Percentiles rank a stretch among this genome's conserved stretches.
Evolutionary conservation across 1,140 invertebrate species (phyloP).

Genomic region (Caenorhabditis brenneri): DNA sequence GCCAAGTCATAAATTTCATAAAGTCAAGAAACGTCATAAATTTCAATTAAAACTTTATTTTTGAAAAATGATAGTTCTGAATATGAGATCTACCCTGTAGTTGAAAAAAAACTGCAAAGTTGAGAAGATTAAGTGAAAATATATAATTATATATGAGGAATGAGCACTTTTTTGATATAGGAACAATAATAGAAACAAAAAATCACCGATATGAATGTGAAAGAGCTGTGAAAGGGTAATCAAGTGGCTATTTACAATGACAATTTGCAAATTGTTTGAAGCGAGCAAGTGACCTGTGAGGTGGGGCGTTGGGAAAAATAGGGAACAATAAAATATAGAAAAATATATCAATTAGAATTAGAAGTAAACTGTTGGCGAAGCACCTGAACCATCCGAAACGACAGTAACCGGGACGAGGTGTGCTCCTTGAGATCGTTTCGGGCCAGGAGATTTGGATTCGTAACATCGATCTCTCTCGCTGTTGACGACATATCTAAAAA

Average conservation of each 20-base stretch:
- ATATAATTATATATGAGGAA: neutral
- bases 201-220: conserved; percentile 34
- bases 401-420: conserved; percentile 50
- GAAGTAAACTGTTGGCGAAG: conserved; percentile 47
- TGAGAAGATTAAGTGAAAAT: neutral
- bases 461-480: conserved; percentile 12
- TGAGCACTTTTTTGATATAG: neutral
- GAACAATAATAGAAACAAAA: neutral
- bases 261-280: conserved; percentile 11
- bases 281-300: conserved; percentile 20
- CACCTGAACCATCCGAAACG: neutral
- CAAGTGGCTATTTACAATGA: neutral
- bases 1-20: too few species aligned
- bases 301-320: conserved; percentile 16
- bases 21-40: too few species aligned
- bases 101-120: conserved; percentile 21
- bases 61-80: too few species aligned
- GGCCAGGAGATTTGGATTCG: conserved; percentile 43
- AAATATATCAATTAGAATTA: conserved; percentile 8
- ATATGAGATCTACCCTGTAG: conserved; percentile 34
- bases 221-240: neutral
- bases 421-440: conserved; percentile 47
- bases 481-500: conserved; percentile 44
- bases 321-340: neutral
- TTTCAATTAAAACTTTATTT: neutral